Conservation (phyloP, 2,797 vertebrate genomes). For the Moxostoma hubbsi region DNA sequence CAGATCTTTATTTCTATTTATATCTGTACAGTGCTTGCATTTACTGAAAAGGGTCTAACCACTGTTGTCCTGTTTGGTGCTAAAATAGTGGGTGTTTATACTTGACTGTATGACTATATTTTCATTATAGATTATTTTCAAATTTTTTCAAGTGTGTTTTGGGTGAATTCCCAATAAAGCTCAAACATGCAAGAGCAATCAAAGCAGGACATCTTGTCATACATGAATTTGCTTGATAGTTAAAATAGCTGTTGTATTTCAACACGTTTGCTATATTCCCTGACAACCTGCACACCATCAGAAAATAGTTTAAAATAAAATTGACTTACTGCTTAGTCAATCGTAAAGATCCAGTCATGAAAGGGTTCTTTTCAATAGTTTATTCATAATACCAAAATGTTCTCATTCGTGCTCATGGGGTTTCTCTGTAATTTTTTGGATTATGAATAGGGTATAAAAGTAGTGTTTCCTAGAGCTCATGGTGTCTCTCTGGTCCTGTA, state of each 20-base stretch:
- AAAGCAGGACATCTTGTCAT: constrained; percentile 1
- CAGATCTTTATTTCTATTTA: constrained; percentile 61
- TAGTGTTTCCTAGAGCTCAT: neutral
- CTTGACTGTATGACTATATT: neutral
- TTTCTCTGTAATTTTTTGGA: too few relatives aligned
- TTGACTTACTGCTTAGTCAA: constrained; percentile 34
- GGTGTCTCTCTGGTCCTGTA: constrained; percentile 40
- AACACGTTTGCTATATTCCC: constrained; percentile 41
- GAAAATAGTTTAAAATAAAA: constrained; percentile 34
- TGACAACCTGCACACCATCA: constrained; percentile 11
- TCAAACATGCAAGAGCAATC: neutral
- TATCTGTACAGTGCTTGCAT: too few relatives aligned
- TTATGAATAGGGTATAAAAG: too few relatives aligned
- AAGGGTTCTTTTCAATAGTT: constrained; percentile 9
- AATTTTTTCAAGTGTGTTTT: neutral
- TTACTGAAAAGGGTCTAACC: too few relatives aligned
- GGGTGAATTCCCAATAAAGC: neutral
- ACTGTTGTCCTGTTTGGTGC: neutral
- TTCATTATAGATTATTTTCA: neutral
- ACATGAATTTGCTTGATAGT: neutral
- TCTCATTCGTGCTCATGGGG: neutral
- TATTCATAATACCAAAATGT: constrained; percentile 15
- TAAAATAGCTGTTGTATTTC: constrained; percentile 17
- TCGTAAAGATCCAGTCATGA: neutral
- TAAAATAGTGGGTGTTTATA: constrained; percentile 2